Evolutionary conservation across 2,113 vertebrate genomes (phyloP), one percentile per base, ranked within the genome.

Genomic region (Sminthopsis crassicaudata): DNA sequence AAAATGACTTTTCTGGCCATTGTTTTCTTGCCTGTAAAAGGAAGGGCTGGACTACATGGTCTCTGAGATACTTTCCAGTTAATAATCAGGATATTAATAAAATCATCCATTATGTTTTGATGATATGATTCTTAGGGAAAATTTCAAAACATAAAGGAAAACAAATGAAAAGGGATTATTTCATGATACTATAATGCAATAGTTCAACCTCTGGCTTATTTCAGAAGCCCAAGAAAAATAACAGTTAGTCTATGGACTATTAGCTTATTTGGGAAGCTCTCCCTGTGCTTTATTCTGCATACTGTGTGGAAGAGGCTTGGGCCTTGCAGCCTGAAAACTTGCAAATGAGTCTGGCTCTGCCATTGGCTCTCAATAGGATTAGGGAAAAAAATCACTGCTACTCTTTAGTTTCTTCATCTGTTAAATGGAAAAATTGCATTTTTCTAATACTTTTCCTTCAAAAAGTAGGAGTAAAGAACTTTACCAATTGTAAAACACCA

Each of bases 131-230:
- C 25, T 42, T 36, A 91, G 90, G 2, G 50, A 26, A 30, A 2
- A 30, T 24, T 14, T 93, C 76, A 89, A 57, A 89, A 90, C 46
- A 90, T 92, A 84, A 76, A 91, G 50, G 55, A 94, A 84, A 91
- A 94, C 57, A 50, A 92, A 91, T n/a, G 84, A n/a, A 91, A 91
- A 53, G 50, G 50, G 54, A 0, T 4, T 0, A 12, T 30, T 16
- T 48, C 50, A 2, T 36, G 27, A 55, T 53, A 50, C 54, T 84
- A 0, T n/a, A 26, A 55, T 42, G 55, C 46, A 11, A 0, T 48
- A 0, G 19, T 2, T 50, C 51, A 57, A 22, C 23, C 30, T 67
- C 60, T 36, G 16, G 30, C 60, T 67, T 67, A 67, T 67, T 67
- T 67, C 60, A 67, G 30, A 16, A 67, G 10, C 67, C 16, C 60